Evolutionary conservation across 2,797 vertebrate genomes (phyloP).

Genomic region (Microtus californicus): DNA sequence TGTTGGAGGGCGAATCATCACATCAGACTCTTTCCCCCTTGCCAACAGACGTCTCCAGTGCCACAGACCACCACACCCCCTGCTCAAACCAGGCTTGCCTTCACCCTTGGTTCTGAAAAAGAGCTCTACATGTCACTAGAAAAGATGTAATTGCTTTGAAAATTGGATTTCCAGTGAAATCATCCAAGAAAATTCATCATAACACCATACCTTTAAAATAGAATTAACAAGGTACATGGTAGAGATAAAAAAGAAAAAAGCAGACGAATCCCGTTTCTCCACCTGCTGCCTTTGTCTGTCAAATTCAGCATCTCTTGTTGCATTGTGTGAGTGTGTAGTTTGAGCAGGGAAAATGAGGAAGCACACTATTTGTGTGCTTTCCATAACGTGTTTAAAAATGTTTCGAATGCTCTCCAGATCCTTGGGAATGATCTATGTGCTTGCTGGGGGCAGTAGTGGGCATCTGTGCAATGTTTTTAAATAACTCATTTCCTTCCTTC

Average conservation of each 20-base stretch:
- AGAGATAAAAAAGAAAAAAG: not conserved
- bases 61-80: not conserved
- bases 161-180: constrained; percentile 28
- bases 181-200: constrained; percentile 30
- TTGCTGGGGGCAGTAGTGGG: constrained; percentile 29
- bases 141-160: constrained; percentile 35
- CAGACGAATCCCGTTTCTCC: not conserved
- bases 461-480: constrained; percentile 71
- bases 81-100: constrained; percentile 2
- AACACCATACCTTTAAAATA: constrained; percentile 24
- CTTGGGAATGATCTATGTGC: constrained; percentile 51
- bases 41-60: not conserved
- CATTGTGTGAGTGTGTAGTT: not conserved
- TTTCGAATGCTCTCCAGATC: constrained; percentile 47
- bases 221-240: not conserved
- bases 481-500: constrained; percentile 69
- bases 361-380: constrained; percentile 31
- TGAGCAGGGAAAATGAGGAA: not conserved
- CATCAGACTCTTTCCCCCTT: not conserved
- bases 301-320: not conserved
- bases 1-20: constrained; percentile 15
- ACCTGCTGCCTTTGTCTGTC: not conserved
- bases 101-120: not conserved
- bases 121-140: not conserved
- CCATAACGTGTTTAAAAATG: constrained; percentile 14